phyloP scores from a whole-genome alignment of 92 coral and sea anemone species.

The Porites cylindrica region DNA sequence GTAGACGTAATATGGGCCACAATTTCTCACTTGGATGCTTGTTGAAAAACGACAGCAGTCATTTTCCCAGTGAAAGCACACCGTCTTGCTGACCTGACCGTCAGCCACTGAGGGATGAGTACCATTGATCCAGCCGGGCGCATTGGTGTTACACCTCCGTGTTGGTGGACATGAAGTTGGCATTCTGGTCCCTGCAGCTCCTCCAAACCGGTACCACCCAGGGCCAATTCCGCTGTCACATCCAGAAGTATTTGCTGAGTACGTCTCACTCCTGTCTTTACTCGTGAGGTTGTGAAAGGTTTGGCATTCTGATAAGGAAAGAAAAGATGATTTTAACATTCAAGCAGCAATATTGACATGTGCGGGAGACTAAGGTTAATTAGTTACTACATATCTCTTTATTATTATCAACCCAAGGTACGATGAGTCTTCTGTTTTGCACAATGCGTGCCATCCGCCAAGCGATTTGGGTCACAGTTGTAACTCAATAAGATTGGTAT shows the following conservation, averaged over 20 bases:
- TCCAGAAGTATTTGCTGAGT: neutral
- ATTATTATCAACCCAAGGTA: too few relatives aligned
- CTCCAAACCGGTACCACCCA: slow-evolving; percentile 4
- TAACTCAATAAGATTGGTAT: too few relatives aligned
- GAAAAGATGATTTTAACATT: neutral
- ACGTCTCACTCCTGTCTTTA: neutral
- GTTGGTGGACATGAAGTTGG: neutral
- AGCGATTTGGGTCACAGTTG: too few relatives aligned
- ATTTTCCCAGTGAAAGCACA: neutral
- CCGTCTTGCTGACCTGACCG: neutral
- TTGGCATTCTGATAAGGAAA: neutral
- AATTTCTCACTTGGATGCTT: neutral
- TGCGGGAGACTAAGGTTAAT: too few relatives aligned
- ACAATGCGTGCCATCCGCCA: too few relatives aligned
- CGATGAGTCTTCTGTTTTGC: too few relatives aligned
- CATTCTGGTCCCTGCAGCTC: slow-evolving; percentile 20
- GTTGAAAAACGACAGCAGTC: neutral
- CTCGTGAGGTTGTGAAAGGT: neutral
- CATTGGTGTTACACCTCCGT: neutral
- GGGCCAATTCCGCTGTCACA: neutral
- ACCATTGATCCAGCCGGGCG: slow-evolving; percentile 19
- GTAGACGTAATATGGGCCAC: slow-evolving; percentile 11
- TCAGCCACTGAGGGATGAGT: slow-evolving; percentile 2
- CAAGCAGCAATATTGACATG: too few relatives aligned
- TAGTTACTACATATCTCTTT: too few relatives aligned